A percentile compares a stretch with the other conserved stretches of the same genome.
Evolutionary conservation across 2,888 invertebrate genomes (phyloP).

Genomic region (Leptinotarsa peninsularis): DNA sequence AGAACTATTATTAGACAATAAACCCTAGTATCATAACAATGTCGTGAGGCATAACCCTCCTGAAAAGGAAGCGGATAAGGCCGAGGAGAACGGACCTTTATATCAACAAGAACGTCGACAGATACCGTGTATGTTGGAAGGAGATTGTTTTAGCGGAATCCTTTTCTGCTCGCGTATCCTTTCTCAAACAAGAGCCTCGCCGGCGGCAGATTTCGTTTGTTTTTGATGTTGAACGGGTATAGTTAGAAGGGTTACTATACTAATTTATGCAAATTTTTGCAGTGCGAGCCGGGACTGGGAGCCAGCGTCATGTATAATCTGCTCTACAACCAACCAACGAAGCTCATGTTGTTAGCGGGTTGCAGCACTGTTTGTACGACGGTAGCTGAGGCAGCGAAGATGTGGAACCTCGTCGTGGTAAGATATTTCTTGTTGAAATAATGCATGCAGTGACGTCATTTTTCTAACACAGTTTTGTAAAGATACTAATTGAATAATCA

Average conservation of each 20-base stretch:
- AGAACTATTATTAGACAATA: too few species aligned
- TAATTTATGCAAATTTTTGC: conserved; percentile 50
- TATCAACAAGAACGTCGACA: conserved; percentile 8
- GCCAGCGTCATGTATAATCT: conserved; percentile 99
- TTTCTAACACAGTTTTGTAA: too few species aligned
- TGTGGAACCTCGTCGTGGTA: conserved; percentile 99
- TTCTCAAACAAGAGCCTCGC: neutral
- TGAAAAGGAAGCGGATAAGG: neutral
- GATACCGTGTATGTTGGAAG: conserved; percentile 1
- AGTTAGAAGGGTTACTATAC: conserved; percentile 31
- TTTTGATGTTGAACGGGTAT: conserved; percentile 25
- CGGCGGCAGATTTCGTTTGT: conserved; percentile 7
- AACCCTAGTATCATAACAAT: neutral
- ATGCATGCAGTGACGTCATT: neutral
- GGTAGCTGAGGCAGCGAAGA: conserved; percentile 98
- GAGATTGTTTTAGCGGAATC: neutral
- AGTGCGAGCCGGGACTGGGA: conserved; percentile 99
- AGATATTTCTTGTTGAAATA: conserved; percentile 66
- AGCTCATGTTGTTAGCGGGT: conserved; percentile 93
- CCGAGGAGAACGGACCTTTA: neutral
- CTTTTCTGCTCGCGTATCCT: conserved; percentile 10
- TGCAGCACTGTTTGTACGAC: conserved; percentile 99
- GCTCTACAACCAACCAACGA: conserved; percentile 94
- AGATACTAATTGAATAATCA: too few species aligned
- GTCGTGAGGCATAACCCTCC: neutral